Base-by-base conservation (phyloP, 2,888 invertebrate genomes). In the Aspidiotus destructor region DNA sequence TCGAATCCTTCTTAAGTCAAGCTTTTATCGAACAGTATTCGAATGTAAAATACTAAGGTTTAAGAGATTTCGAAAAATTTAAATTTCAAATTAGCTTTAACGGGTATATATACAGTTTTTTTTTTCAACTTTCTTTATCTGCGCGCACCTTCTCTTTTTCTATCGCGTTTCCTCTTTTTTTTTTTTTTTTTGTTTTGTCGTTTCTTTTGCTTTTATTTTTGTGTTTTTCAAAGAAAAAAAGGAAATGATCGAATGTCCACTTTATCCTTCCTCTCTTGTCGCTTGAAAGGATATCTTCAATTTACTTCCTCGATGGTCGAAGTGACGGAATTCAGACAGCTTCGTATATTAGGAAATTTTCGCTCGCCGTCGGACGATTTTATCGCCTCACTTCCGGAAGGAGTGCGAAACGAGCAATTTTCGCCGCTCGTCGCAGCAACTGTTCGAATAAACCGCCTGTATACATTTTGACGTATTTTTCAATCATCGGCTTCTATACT, bases 21-120 rank as follows among this genome's bases (percentile, higher is more conserved):
- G 65, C 65, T 65, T 65, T 65, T 65, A 65, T 65, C 65, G 57
- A 65, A 58, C 57, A 58, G 57, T 65, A 65, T 65, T 65, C 65
- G 57, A 65, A 65, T 65, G 65, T 65, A 65, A 65, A 65, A 65
- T 65, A 57, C 65, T 17, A 57, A 65, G 58, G 65, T 65, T 65
- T 65, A 65, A 65, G 65, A 65, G 65, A 65, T 65, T 65, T 65
- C 58, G 65, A 16, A 13, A 65, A 65, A 65, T 65, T 65, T 65
- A 65, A 65, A 65, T 65, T 65, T 65, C 65, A 65, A 65, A 65
- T 65, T 65, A 65, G 65, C 65, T 65, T 48, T 44, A 65, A 65
- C 65, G 57, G 65, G 28, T 28, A 28, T 28, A 28, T 58, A 52
- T 57, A 58, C n/a, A 48, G 6, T 48, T 48, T 48, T 6, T 48